These are phyloP conservation scores for Sminthurides bifidus DNA, from an alignment of 1,140 invertebrate species.

Conservation along the genomic window DNA sequence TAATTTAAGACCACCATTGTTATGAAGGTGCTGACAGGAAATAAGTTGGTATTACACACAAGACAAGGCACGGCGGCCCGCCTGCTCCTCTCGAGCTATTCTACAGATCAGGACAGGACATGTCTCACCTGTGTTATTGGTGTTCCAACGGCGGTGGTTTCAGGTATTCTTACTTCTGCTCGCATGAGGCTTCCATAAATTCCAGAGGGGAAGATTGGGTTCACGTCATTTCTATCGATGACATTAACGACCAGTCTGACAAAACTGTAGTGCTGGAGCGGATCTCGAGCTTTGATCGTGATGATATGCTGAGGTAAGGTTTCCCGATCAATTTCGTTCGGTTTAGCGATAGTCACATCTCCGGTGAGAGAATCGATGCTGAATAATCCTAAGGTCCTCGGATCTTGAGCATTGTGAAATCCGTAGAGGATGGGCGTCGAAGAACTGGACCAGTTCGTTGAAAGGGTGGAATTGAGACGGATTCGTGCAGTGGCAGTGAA, in stretches of 20 bases:
- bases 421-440: slow-evolving; percentile 27
- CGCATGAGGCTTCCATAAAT: slow-evolving; percentile 12
- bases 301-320: slow-evolving; percentile 26
- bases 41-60: too few species aligned
- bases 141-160: slow-evolving; percentile 27
- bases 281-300: slow-evolving; percentile 29
- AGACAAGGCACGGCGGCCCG: too few species aligned
- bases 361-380: slow-evolving; percentile 28
- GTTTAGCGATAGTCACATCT: slow-evolving; percentile 16
- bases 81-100: too few species aligned
- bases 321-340: slow-evolving; percentile 27
- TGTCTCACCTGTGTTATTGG: slow-evolving; percentile 28
- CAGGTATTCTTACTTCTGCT: slow-evolving; percentile 28
- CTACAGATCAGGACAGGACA: too few species aligned
- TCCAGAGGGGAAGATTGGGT: slow-evolving; percentile 12
- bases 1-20: too few species aligned
- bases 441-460: slow-evolving; percentile 12
- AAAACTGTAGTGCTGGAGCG: slow-evolving; percentile 24
- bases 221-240: slow-evolving; percentile 17
- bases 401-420: slow-evolving; percentile 30
- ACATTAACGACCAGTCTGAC: slow-evolving; percentile 22
- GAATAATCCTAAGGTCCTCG: slow-evolving; percentile 21
- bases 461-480: slow-evolving; percentile 16
- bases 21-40: too few species aligned
- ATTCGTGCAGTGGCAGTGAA: slow-evolving; percentile 16